Evolutionary conservation across 2,113 vertebrate species (phyloP).

Genomic region (Lycocorax pyrrhopterus): DNA sequence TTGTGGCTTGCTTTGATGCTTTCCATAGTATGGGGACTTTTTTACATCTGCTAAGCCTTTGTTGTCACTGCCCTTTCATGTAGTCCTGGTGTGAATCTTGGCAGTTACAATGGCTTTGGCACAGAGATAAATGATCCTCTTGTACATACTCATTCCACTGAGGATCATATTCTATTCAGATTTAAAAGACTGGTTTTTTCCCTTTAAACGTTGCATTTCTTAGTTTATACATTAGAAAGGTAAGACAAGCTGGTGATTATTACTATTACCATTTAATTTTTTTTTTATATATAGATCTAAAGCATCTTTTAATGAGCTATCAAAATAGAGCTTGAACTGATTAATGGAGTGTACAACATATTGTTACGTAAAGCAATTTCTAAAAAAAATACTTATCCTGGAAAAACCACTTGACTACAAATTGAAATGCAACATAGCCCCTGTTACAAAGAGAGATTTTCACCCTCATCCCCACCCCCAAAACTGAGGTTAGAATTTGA

Average conservation of each 20-base stretch:
- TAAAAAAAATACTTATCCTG: not conserved
- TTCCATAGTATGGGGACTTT: not conserved
- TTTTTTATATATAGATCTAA: not conserved
- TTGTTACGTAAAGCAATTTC: constrained; percentile 33
- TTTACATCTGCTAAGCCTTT: not conserved
- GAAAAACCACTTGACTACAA: constrained; percentile 31
- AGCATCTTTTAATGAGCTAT: not conserved
- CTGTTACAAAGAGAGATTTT: not conserved
- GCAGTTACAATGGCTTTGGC: not conserved
- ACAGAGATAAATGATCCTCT: not conserved
- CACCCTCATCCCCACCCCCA: not conserved
- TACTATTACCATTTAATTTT: not conserved
- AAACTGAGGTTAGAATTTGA: not conserved
- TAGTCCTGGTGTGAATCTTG: not conserved
- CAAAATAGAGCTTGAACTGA: not conserved
- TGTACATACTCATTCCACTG: not conserved
- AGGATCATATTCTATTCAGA: not conserved
- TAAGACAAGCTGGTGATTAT: not conserved
- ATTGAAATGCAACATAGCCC: constrained; percentile 50
- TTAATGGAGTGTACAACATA: not conserved
- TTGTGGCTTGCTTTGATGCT: not conserved
- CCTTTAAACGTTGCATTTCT: not conserved
- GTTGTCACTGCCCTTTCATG: not conserved
- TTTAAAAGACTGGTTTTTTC: fast-evolving
- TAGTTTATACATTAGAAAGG: not conserved